Evolutionary conservation across 2,888 invertebrate genomes (phyloP).

Genomic region (Epinotia bilunana): DNA sequence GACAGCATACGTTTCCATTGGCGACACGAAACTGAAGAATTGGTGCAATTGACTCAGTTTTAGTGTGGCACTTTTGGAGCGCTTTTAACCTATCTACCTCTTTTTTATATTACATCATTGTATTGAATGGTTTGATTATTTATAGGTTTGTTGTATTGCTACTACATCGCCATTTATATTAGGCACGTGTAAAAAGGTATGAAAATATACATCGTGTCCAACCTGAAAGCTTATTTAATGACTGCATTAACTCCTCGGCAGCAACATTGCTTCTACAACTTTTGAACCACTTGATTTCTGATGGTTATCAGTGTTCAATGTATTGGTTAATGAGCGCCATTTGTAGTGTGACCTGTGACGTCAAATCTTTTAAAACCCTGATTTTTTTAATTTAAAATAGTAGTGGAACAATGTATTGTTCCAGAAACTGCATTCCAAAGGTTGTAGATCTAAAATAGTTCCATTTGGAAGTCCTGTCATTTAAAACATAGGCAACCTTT

Average conservation of each 20-base stretch:
- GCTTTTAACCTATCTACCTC: too few species aligned
- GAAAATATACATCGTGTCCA: neutral
- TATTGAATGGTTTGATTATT: slow-evolving; percentile 20
- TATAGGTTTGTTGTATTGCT: slow-evolving; percentile 13
- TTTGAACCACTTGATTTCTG: neutral
- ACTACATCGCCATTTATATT: neutral
- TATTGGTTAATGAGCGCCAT: neutral
- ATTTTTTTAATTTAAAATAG: too few species aligned
- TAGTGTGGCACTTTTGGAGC: too few species aligned
- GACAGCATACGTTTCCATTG: too few species aligned
- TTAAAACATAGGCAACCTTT: too few species aligned
- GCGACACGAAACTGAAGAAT: too few species aligned
- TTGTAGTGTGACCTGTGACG: too few species aligned
- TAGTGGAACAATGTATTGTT: too few species aligned
- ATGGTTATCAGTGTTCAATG: neutral
- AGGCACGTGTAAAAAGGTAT: neutral
- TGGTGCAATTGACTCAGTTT: too few species aligned
- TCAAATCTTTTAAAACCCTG: too few species aligned
- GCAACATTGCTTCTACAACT: neutral
- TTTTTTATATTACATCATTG: too few species aligned
- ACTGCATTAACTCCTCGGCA: neutral
- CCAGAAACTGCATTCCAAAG: neutral
- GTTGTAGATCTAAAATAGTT: neutral
- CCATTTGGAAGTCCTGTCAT: neutral
- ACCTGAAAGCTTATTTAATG: neutral